phyloP scores from a whole-genome alignment of 2,888 invertebrate species.

The Schizotus pectinicornis region DNA sequence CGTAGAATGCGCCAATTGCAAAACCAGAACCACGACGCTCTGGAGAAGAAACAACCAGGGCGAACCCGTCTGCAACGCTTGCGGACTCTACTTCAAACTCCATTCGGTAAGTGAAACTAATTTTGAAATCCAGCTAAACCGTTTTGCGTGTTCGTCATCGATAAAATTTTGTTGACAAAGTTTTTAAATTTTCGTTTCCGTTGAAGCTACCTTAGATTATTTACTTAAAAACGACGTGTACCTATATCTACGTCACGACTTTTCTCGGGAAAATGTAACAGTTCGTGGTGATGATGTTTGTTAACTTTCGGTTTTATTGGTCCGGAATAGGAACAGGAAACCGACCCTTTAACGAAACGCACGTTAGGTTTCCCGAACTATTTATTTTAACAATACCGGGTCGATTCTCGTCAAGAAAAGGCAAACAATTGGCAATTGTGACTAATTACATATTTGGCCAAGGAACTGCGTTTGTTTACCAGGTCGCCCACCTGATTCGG shows the following conservation, averaged over 20 bases:
- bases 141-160: too few relatives aligned
- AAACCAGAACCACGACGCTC: constrained; percentile 92
- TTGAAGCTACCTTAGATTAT: neutral
- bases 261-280: too few relatives aligned
- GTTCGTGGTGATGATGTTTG: too few relatives aligned
- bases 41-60: constrained; percentile 98
- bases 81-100: constrained; percentile 86
- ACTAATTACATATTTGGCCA: too few relatives aligned
- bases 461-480: too few relatives aligned
- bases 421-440: too few relatives aligned
- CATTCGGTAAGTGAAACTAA: constrained; percentile 68
- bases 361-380: neutral
- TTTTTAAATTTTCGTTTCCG: neutral
- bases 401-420: too few relatives aligned
- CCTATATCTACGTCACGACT: neutral
- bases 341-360: constrained; percentile 11
- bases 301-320: constrained; percentile 13
- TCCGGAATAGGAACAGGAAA: constrained; percentile 25
- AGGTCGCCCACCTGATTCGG: too few relatives aligned
- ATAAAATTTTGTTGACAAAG: neutral
- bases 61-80: constrained; percentile 98
- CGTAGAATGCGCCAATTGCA: constrained; percentile 94
- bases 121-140: neutral
- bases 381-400: neutral
- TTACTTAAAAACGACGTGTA: neutral